Evolutionary conservation across 1,140 invertebrate species (phyloP).

Genomic region (Mercenaria mercenaria): DNA sequence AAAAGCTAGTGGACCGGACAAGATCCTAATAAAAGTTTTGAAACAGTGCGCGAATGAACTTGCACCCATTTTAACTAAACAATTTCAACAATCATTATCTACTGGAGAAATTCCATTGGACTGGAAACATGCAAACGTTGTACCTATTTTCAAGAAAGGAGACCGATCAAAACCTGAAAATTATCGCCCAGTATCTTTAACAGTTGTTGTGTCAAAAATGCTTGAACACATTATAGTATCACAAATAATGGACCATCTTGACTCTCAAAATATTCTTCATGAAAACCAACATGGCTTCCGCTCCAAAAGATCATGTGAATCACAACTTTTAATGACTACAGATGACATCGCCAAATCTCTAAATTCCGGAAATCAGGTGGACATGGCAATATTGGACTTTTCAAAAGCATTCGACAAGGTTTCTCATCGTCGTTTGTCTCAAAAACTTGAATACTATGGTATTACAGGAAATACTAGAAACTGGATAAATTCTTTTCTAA

Average conservation of each 20-base stretch:
- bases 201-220: slow-evolving; percentile 16
- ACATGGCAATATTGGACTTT: too few species aligned
- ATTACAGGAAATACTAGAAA: slow-evolving; percentile 22
- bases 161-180: too few species aligned
- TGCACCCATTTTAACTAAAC: background rate
- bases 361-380: too few species aligned
- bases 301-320: slow-evolving; percentile 58
- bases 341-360: too few species aligned
- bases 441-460: slow-evolving; percentile 43
- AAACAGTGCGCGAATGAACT: background rate
- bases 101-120: too few species aligned
- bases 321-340: slow-evolving; percentile 48
- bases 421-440: slow-evolving; percentile 27
- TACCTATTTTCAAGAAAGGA: too few species aligned
- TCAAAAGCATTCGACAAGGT: too few species aligned
- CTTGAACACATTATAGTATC: slow-evolving; percentile 26
- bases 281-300: too few species aligned
- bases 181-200: too few species aligned
- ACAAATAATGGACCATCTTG: slow-evolving; percentile 61
- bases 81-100: background rate
- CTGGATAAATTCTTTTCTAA: slow-evolving; percentile 54
- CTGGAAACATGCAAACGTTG: too few species aligned
- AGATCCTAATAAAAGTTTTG: background rate
- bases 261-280: too few species aligned
- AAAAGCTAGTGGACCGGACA: too few species aligned